These are phyloP conservation scores for Orchestia grillus DNA, from an alignment of 1,140 invertebrate genomes.

Conservation along the genomic window DNA sequence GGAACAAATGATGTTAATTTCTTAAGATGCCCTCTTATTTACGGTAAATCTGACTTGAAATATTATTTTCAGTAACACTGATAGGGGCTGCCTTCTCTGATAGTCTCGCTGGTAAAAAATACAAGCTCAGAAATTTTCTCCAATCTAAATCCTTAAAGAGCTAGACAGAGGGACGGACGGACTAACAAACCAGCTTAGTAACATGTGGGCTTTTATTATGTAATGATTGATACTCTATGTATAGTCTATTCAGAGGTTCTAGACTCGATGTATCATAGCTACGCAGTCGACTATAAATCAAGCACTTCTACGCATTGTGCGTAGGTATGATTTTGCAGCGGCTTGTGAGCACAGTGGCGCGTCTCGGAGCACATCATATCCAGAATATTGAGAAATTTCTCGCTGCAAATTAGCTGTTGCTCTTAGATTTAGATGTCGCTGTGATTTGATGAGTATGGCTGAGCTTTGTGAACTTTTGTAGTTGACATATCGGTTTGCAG, in stretches of 20 bases:
- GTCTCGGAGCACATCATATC: neutral
- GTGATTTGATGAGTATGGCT: neutral
- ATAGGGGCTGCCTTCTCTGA: too few relatives aligned
- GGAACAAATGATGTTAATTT: too few relatives aligned
- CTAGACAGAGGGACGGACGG: too few relatives aligned
- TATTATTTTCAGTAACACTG: too few relatives aligned
- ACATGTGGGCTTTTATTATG: too few relatives aligned
- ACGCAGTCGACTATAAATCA: neutral
- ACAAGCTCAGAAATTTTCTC: too few relatives aligned
- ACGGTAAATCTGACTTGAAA: too few relatives aligned
- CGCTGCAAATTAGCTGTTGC: neutral
- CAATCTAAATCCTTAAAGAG: too few relatives aligned
- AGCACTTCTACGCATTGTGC: neutral
- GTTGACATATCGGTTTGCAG: neutral
- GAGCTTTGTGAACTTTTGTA: neutral
- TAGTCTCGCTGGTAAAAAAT: too few relatives aligned
- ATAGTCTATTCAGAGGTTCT: neutral
- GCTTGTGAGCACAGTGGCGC: neutral
- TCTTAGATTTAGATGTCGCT: neutral
- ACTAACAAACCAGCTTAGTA: too few relatives aligned
- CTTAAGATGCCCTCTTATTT: too few relatives aligned
- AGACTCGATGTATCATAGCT: neutral
- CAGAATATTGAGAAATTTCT: neutral
- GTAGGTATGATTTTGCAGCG: neutral
- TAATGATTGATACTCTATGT: too few relatives aligned